Evolutionary conservation across 2,797 vertebrate species (phyloP).

Genomic region (Trichosurus vulpecula): DNA sequence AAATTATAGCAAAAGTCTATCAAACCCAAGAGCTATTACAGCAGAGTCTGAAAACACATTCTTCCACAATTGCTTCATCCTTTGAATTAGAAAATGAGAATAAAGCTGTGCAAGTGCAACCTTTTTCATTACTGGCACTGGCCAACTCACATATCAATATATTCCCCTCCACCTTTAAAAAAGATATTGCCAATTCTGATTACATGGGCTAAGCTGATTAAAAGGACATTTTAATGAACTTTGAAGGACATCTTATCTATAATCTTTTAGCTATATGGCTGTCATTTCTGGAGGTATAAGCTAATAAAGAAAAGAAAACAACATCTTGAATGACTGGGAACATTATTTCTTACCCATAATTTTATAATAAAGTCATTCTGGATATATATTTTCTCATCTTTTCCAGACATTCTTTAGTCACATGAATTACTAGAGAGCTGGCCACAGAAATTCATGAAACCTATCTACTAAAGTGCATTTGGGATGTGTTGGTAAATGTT

Average conservation of each 20-base stretch:
- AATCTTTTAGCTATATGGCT: slow-evolving; percentile 8
- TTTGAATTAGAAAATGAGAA: slow-evolving; percentile 24
- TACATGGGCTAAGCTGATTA: slow-evolving; percentile 37
- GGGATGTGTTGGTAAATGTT: neutral
- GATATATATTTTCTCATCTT: neutral
- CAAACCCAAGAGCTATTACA: neutral
- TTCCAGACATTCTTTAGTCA: neutral
- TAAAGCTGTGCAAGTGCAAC: neutral
- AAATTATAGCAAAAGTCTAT: neutral
- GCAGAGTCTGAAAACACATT: neutral
- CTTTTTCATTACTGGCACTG: neutral
- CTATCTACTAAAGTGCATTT: neutral
- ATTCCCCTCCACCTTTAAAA: neutral
- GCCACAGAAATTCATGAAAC: neutral
- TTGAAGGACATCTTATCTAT: neutral
- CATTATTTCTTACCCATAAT: neutral
- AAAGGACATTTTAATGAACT: slow-evolving; percentile 20
- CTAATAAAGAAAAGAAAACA: slow-evolving; percentile 40
- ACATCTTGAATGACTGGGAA: neutral
- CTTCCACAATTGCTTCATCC: neutral
- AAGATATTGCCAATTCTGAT: slow-evolving; percentile 1
- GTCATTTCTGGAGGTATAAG: neutral
- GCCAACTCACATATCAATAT: slow-evolving; percentile 32
- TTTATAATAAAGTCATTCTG: slow-evolving; percentile 23
- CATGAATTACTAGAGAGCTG: neutral